Conservation (phyloP, 2,113 vertebrate species). For the Microtus oregoni region DNA sequence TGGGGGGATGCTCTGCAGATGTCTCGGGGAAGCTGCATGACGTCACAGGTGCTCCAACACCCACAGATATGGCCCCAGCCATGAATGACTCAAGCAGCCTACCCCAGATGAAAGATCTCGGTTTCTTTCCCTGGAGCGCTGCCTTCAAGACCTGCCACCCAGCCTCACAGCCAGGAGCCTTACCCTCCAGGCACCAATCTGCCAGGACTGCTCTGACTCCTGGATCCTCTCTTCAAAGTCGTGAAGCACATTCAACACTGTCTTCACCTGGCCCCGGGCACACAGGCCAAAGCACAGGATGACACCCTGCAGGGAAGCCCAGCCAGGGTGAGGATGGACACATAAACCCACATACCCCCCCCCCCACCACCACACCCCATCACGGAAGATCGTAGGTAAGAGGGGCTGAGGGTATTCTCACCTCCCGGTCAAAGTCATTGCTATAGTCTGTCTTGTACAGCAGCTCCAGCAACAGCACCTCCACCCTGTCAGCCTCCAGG, state of each 20-base stretch:
- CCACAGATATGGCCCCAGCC: neutral
- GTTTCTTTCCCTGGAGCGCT: neutral
- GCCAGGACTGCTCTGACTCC: constrained; percentile 77
- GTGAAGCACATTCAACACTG: constrained; percentile 60
- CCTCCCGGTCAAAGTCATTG: constrained; percentile 76
- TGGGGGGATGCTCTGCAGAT: too few relatives aligned
- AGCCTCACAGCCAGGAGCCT: rapidly evolving
- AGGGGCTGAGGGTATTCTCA: neutral
- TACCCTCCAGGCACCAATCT: constrained; percentile 77
- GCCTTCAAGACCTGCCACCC: rapidly evolving
- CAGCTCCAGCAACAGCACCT: constrained; percentile 72
- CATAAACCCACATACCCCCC: neutral
- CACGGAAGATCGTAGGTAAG: neutral
- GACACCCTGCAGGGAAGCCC: constrained; percentile 58
- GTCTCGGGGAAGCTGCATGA: neutral
- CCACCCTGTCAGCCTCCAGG: constrained; percentile 74
- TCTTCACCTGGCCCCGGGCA: constrained; percentile 72
- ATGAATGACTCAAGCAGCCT: neutral
- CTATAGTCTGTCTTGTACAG: constrained; percentile 75
- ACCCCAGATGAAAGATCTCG: neutral
- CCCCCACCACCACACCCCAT: neutral
- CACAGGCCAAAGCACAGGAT: constrained; percentile 78
- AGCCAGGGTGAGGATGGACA: neutral
- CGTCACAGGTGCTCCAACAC: too few relatives aligned
- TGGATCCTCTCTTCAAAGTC: constrained; percentile 80